Percentiles rank a stretch among this genome's conserved stretches.
phyloP scores from a whole-genome alignment of 1,140 invertebrate species.

The Magallana angulata region DNA sequence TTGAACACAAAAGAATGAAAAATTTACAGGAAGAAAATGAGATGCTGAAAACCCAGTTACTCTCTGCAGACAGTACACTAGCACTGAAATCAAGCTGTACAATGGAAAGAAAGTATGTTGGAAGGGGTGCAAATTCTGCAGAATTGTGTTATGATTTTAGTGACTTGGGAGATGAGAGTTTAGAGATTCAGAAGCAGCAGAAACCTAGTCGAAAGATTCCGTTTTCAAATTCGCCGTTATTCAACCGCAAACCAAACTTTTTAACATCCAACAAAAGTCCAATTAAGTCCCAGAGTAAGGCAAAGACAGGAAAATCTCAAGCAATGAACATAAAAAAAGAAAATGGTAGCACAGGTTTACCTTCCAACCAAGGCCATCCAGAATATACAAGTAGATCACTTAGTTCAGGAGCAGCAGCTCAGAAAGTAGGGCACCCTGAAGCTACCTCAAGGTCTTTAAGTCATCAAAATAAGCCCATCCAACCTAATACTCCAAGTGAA shows the following conservation, averaged over 20 bases:
- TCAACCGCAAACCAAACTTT: not conserved
- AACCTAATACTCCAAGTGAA: not conserved
- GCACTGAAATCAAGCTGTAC: not conserved
- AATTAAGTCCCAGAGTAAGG: slow-evolving; percentile 8
- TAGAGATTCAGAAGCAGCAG: slow-evolving; percentile 65
- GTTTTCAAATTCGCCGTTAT: slow-evolving; percentile 58
- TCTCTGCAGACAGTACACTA: not conserved
- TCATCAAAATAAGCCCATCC: not conserved
- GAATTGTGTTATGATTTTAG: slow-evolving; percentile 75
- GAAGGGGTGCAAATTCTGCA: slow-evolving; percentile 54
- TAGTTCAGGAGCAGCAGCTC: not conserved
- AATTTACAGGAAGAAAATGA: slow-evolving; percentile 92
- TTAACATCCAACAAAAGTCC: not conserved
- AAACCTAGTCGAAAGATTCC: slow-evolving; percentile 64
- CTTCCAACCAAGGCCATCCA: not conserved
- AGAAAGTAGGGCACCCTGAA: not conserved
- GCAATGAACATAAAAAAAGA: not conserved
- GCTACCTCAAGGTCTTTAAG: slow-evolving; percentile 22
- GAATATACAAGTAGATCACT: not conserved
- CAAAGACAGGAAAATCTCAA: not conserved
- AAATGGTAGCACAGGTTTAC: not conserved
- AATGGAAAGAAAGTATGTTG: slow-evolving; percentile 22
- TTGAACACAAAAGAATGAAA: slow-evolving; percentile 89
- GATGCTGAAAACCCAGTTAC: slow-evolving; percentile 73
- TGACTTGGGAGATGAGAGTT: slow-evolving; percentile 66